Evolutionary conservation across 2,113 vertebrate genomes (phyloP).

Genomic region (Glaucidium brasilianum): DNA sequence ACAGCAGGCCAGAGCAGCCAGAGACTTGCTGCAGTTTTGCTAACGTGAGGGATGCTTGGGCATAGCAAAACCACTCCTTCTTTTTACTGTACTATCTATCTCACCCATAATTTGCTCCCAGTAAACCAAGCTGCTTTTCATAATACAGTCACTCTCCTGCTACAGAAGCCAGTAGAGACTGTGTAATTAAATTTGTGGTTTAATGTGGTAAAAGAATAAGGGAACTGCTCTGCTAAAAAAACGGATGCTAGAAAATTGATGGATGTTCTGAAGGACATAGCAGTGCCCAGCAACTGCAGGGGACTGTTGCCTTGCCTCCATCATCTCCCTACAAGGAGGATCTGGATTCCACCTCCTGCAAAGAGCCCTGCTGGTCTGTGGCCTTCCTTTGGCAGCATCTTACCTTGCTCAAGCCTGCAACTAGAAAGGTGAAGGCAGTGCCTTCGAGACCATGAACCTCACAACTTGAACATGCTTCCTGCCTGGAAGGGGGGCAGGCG

Average conservation of each 20-base stretch:
- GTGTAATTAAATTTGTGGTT: not conserved
- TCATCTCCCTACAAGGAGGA: not conserved
- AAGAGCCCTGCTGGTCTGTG: not conserved
- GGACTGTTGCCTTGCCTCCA: not conserved
- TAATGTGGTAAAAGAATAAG: not conserved
- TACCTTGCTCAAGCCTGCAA: not conserved
- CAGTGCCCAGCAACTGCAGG: not conserved
- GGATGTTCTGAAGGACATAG: not conserved
- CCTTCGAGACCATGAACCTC: not conserved
- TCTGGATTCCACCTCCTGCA: not conserved
- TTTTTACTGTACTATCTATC: not conserved
- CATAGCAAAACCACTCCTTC: not conserved
- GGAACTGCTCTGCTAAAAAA: not conserved
- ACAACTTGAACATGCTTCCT: not conserved
- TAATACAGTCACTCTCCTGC: not conserved
- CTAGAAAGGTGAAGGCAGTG: not conserved
- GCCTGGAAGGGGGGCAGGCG: not conserved
- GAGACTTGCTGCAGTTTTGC: not conserved
- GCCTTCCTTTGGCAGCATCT: not conserved
- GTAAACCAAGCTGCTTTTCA: not conserved
- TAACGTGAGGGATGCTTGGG: not conserved
- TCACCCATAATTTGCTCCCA: not conserved
- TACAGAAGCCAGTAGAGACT: not conserved
- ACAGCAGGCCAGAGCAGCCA: not conserved
- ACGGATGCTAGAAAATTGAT: not conserved